Evolutionary conservation across 2,797 vertebrate species (phyloP), one percentile per base, ranked within the genome.

Genomic region (Spatula clypeata): DNA sequence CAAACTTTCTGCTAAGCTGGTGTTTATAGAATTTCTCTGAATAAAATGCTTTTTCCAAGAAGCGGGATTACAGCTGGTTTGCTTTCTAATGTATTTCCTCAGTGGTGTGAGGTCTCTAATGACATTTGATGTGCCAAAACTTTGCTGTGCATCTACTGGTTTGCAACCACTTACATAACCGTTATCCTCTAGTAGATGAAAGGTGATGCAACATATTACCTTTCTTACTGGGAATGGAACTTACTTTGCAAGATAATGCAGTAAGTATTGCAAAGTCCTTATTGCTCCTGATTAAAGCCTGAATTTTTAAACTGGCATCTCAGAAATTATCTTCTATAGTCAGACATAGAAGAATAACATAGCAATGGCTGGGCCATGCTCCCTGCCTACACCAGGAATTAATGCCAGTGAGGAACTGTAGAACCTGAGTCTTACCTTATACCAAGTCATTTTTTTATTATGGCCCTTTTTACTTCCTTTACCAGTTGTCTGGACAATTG

Each of bases 191-290:
- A 47, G 34, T 13, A 31, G 36, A 11, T 34, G n/a, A 29, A 40
- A 17, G 47, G 3, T 45, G 42, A 19, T 51, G 45, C 29, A 9
- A 4, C 0, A 0, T 21, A 29, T 4, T 55, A 76, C n/a, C n/a
- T 16, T 57, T 75, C 36, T 23, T 20, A n/a, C 17, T 13, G 5
- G 42, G 38, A 34, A 69, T 13, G 10, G 31, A 9, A 70, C 8
- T 34, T 79, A 29, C 3, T 55, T 79, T 42, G 23, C n/a, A 42
- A 81, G 61, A 4, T 42, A 40, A 3, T 66, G n/a, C 42, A 38
- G 47, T 26, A 7, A 66, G 36, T 40, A 26, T 27, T 20, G 29
- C 15, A 8, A 1, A 26, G 21, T 36, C 32, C 53, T 9, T 24
- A 31, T 71, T 72, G 16, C 20, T 64, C 4, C 0, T 65, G 32